phyloP scores from a whole-genome alignment of 2,888 invertebrate genomes.

The Caenorhabditis japonica region DNA sequence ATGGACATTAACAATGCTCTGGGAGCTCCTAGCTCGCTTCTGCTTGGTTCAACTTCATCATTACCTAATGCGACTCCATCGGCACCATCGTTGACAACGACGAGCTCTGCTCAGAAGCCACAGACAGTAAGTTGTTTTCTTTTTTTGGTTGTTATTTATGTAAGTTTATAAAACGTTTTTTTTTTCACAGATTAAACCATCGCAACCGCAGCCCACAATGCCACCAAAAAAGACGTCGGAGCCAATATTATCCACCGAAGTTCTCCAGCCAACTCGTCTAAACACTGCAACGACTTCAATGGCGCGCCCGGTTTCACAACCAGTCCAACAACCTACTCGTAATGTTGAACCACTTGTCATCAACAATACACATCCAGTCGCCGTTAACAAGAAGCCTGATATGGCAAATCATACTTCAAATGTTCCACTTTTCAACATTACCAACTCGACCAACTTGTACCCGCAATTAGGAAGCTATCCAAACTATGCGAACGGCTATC shows the following conservation, averaged over 20 bases:
- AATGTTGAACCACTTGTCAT: slow-evolving; percentile 13
- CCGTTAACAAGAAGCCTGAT: slow-evolving; percentile 4
- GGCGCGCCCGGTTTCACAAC: slow-evolving; percentile 6
- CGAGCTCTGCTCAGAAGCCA: slow-evolving; percentile 7
- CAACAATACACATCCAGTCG: background rate
- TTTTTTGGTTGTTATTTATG: background rate
- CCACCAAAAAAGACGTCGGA: slow-evolving; percentile 34
- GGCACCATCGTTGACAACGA: background rate
- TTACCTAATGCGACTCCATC: background rate
- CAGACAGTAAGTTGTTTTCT: no score
- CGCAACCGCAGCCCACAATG: slow-evolving; percentile 11
- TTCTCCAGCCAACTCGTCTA: slow-evolving; percentile 42
- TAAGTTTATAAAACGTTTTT: no score
- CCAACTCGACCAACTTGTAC: slow-evolving; percentile 38
- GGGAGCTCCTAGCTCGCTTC: slow-evolving; percentile 50
- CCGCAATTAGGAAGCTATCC: slow-evolving; percentile 24
- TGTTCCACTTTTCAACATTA: slow-evolving; percentile 49
- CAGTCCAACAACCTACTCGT: slow-evolving; percentile 2
- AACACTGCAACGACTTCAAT: slow-evolving; percentile 1
- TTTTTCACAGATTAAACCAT: slow-evolving; percentile 3
- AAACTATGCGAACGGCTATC: slow-evolving; percentile 18
- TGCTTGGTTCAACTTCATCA: slow-evolving; percentile 40
- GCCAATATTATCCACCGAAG: slow-evolving; percentile 32
- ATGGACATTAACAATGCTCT: slow-evolving; percentile 41
- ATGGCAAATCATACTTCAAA: slow-evolving; percentile 10